Evolutionary conservation across 2,888 invertebrate species (phyloP).

Genomic region (Luperina testacea): DNA sequence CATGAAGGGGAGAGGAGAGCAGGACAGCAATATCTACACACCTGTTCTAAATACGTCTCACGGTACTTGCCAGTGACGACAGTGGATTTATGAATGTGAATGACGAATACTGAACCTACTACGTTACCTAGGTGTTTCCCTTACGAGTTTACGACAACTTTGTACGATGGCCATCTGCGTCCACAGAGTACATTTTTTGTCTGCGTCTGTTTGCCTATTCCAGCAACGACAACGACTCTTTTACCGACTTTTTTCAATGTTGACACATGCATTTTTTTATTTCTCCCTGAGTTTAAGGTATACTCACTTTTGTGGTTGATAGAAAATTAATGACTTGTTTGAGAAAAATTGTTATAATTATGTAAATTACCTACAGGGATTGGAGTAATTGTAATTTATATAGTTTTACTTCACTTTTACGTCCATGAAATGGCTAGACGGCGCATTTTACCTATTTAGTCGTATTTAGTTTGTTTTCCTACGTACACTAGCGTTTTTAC

Average conservation of each 20-base stretch:
- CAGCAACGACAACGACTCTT: background rate
- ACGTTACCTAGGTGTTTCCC: slow-evolving; percentile 26
- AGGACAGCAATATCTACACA: slow-evolving; percentile 30
- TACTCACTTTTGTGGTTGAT: background rate
- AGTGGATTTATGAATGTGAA: background rate
- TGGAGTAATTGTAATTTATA: no score
- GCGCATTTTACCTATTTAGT: background rate
- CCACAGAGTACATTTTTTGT: no score
- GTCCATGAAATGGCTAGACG: no score
- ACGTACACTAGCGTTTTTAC: background rate
- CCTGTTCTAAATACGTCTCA: slow-evolving; percentile 7
- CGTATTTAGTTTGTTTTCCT: no score
- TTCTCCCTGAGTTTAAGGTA: slow-evolving; percentile 32
- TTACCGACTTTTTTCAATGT: slow-evolving; percentile 19
- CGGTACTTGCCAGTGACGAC: slow-evolving; percentile 21
- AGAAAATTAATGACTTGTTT: background rate
- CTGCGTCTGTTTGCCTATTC: slow-evolving; percentile 33
- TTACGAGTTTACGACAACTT: slow-evolving; percentile 5
- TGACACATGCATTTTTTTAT: background rate
- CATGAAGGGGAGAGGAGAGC: slow-evolving; percentile 3
- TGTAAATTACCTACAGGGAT: background rate
- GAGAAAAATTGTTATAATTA: background rate
- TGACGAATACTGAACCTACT: slow-evolving; percentile 2
- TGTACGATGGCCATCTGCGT: background rate
- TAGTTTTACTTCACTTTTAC: background rate